These are phyloP conservation scores for Agonum fuliginosum DNA, from an alignment of 2,888 invertebrate genomes.

Conservation along the genomic window DNA sequence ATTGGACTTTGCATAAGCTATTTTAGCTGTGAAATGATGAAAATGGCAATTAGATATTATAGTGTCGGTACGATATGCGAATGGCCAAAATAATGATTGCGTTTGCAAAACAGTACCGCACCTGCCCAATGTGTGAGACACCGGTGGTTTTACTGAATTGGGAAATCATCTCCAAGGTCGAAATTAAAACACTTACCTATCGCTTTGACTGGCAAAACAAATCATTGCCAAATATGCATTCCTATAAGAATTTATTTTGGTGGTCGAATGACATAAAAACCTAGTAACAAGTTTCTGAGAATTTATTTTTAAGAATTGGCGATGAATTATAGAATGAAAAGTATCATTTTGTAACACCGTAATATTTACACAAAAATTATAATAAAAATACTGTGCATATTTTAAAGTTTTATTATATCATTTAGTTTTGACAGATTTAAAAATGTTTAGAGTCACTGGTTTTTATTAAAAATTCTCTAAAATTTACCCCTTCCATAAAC, in stretches of 20 bases:
- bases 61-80: background rate
- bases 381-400: no score
- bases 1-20: no score
- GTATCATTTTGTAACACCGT: no score
- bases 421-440: no score
- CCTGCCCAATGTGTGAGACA: constrained; percentile 9
- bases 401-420: no score
- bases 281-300: background rate
- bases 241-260: constrained; percentile 13
- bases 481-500: no score
- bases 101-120: background rate
- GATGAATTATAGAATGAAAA: no score
- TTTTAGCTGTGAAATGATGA: background rate
- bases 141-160: background rate
- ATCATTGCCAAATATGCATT: constrained; percentile 23
- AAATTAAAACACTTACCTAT: background rate
- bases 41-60: background rate
- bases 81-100: background rate
- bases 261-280: constrained; percentile 9
- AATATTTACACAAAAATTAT: no score
- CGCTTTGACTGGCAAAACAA: background rate
- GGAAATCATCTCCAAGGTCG: background rate
- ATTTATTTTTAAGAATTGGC: no score
- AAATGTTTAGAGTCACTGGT: no score
- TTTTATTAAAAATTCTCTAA: no score